Conservation (phyloP, 2,888 invertebrate genomes). For the Leptura quadrifasciata region DNA sequence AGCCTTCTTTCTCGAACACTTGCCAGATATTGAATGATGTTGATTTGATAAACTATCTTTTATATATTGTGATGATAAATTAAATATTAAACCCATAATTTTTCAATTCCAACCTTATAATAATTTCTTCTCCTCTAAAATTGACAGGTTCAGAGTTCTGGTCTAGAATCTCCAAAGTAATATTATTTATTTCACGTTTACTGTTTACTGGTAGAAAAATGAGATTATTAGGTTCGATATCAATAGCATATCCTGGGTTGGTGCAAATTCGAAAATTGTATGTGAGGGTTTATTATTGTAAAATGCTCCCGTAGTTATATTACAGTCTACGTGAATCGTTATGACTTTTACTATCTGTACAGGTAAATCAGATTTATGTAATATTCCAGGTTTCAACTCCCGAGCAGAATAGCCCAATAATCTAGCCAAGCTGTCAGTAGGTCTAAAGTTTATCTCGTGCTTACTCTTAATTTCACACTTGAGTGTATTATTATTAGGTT, state of each 20-base stretch:
- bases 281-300: slow-evolving; percentile 62
- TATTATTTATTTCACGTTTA: slow-evolving; percentile 53
- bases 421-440: background rate
- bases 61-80: background rate
- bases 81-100: background rate
- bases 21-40: background rate
- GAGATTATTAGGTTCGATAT: slow-evolving; percentile 60
- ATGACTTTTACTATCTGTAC: slow-evolving; percentile 54
- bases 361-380: slow-evolving; percentile 53
- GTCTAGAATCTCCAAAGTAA: slow-evolving; percentile 60
- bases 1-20: background rate
- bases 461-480: too few species aligned
- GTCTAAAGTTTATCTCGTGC: background rate
- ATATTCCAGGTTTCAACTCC: slow-evolving; percentile 36
- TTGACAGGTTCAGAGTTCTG: slow-evolving; percentile 55
- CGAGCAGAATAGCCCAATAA: background rate
- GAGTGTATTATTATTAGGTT: too few species aligned
- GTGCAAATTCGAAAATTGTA: slow-evolving; percentile 61
- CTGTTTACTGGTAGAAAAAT: slow-evolving; percentile 64
- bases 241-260: background rate
- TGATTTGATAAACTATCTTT: background rate
- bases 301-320: slow-evolving; percentile 63
- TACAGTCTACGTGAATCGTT: slow-evolving; percentile 57
- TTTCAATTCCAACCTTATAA: slow-evolving; percentile 56
- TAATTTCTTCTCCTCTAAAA: slow-evolving; percentile 60